Base-by-base conservation (phyloP, 2,888 invertebrate species). In the Phasia obesa region DNA sequence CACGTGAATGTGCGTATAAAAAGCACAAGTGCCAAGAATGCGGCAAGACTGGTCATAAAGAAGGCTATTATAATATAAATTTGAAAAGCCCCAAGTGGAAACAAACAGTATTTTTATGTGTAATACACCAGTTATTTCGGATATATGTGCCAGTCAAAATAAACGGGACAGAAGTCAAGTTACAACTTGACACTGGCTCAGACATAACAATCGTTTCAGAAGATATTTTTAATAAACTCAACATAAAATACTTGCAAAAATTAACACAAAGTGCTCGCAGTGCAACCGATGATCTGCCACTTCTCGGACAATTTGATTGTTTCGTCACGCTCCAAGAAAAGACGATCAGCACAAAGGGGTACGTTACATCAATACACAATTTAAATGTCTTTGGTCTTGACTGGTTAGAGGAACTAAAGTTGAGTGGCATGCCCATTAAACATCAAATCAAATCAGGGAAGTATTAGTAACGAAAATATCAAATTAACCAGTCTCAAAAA, bases 111-210 rank as follows among this genome's bases (percentile, higher is more conserved):
- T 15, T 25, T 6, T 17, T 62, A 17, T 27, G 38, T 4, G 38
- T 38, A 31, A 31, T 60, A 31, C n/a, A 70, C 49, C 49, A 38
- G 35, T 59, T 11, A 19, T 6, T 4, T 11, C 17, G 49, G 9
- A 59, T 60, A 38, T 71, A 69, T n/a, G n/a, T n/a, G n/a, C n/a
- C n/a, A n/a, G n/a, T n/a, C 25, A 15, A 27, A 57, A 4, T 27
- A 27, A 5, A 3, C 3, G 27, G 5, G 27, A 1, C 42, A 19
- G 15, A 57, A 47, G 31, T 73, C 9, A 53, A 38, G 51, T 27
- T 73, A 9, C 73, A 73, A 53, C 19, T 60, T 13, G 73, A 71
- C 11, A 71, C 71, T 23, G 71, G 49, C 23, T 47, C 71, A 11
- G 60, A 71, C 38, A 17, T 51, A 35, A 51, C 49, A 17, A 47